These are phyloP conservation scores for Nymphalis polychloros DNA, from an alignment of 2,888 invertebrate species.

Conservation along the genomic window DNA sequence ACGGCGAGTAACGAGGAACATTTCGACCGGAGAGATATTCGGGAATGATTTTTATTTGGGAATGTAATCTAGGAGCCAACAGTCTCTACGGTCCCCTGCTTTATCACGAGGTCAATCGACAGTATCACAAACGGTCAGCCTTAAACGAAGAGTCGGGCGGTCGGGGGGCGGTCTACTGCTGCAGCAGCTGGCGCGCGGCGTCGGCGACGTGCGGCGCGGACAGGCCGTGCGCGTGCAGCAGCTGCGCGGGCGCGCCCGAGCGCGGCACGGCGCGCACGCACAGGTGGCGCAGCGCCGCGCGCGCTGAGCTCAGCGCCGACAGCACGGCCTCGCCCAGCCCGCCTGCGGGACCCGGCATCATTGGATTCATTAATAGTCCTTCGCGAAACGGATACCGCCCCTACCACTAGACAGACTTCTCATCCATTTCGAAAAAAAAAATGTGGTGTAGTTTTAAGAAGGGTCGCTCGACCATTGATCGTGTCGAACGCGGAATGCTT, in stretches of 20 bases:
- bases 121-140: slow-evolving; percentile 25
- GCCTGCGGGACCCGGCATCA: slow-evolving; percentile 81
- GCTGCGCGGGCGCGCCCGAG: slow-evolving; percentile 93
- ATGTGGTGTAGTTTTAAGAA: too few relatives aligned
- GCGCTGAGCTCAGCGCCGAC: slow-evolving; percentile 88
- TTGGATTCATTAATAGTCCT: too few relatives aligned
- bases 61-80: background rate
- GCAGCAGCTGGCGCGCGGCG: slow-evolving; percentile 85
- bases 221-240: slow-evolving; percentile 95
- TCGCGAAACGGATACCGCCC: too few relatives aligned
- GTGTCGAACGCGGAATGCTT: too few relatives aligned
- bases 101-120: slow-evolving; percentile 21
- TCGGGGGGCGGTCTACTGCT: slow-evolving; percentile 49
- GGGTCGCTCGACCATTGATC: too few relatives aligned
- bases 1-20: background rate
- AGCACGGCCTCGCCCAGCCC: slow-evolving; percentile 98
- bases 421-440: too few relatives aligned
- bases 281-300: slow-evolving; percentile 88
- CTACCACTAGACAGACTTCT: too few relatives aligned
- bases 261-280: slow-evolving; percentile 93
- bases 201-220: slow-evolving; percentile 89
- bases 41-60: slow-evolving; percentile 4
- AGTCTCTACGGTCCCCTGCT: slow-evolving; percentile 17
- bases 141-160: slow-evolving; percentile 4
- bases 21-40: background rate